Conservation (phyloP, 2,888 invertebrate species). For the Agonopterix subpropinquella region DNA sequence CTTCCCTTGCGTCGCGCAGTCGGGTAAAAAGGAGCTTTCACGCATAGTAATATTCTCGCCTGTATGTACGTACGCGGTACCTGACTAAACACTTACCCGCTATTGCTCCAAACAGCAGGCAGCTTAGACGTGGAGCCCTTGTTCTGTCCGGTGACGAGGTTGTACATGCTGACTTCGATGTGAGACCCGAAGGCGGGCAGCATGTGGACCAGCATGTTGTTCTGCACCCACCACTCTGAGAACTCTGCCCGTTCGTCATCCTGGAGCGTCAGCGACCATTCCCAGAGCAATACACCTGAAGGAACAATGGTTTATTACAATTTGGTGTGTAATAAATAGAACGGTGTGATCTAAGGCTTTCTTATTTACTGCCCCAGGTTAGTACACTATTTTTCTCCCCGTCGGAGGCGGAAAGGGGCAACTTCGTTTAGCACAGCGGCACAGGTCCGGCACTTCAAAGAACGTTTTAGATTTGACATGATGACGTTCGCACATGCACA, state of each 20-base stretch:
- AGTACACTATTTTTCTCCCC: no score
- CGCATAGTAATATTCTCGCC: no score
- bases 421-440: no score
- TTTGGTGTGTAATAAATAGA: not conserved
- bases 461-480: no score
- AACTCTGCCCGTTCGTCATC: slow-evolving; percentile 53
- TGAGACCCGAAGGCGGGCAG: slow-evolving; percentile 77
- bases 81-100: slow-evolving; percentile 39
- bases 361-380: no score
- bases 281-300: slow-evolving; percentile 79
- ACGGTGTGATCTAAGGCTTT: no score
- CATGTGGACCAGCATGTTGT: slow-evolving; percentile 77
- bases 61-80: no score
- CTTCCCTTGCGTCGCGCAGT: no score
- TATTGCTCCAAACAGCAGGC: slow-evolving; percentile 78
- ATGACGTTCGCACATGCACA: no score
- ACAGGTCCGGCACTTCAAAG: no score
- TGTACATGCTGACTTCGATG: slow-evolving; percentile 79
- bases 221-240: slow-evolving; percentile 76
- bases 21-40: no score
- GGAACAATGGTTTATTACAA: not conserved
- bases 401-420: no score
- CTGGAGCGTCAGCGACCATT: slow-evolving; percentile 80
- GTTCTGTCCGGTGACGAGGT: slow-evolving; percentile 76
- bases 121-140: slow-evolving; percentile 73